These are phyloP conservation scores for Cryptoblepharus egeriae DNA, from an alignment of 2,797 vertebrate genomes.

Conservation along the genomic window DNA sequence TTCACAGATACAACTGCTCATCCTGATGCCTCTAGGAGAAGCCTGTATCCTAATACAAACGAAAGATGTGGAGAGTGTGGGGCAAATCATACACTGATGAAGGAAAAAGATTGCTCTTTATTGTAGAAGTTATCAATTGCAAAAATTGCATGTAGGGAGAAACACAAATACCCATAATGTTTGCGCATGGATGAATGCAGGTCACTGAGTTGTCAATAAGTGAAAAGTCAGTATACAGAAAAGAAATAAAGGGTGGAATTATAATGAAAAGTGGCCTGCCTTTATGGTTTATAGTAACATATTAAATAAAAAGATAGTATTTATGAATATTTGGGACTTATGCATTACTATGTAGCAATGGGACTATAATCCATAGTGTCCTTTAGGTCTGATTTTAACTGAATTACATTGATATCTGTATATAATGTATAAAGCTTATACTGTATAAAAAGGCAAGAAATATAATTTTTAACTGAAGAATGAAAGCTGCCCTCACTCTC, in stretches of 20 bases:
- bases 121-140: background rate
- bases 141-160: background rate
- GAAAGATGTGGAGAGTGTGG: background rate
- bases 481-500: background rate
- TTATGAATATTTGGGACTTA: background rate
- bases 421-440: constrained; percentile 25
- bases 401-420: background rate
- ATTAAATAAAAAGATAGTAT: background rate
- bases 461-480: constrained; percentile 1
- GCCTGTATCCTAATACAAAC: background rate
- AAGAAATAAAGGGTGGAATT: background rate
- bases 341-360: background rate
- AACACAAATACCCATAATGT: background rate
- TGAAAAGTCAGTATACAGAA: background rate
- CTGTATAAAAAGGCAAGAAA: background rate
- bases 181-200: background rate
- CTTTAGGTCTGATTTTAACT: background rate
- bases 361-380: background rate
- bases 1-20: background rate
- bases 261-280: background rate
- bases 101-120: background rate
- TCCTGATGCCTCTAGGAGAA: background rate
- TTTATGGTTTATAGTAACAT: background rate
- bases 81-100: background rate
- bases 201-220: background rate